Base-by-base conservation (phyloP, 2,797 vertebrate species). In the Myotis vivesi region DNA sequence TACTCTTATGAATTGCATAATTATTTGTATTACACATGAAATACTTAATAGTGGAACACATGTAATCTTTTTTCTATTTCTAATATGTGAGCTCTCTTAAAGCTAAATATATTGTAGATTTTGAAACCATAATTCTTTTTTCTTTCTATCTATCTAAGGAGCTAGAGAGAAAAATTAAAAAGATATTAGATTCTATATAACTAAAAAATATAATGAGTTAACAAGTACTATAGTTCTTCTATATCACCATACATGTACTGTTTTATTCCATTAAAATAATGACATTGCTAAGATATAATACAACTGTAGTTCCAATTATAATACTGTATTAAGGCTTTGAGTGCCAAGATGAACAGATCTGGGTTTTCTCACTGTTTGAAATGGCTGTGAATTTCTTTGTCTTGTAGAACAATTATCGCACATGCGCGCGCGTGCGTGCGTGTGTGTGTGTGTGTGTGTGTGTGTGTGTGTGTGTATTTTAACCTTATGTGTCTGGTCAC, bases 61-160 rank as follows among this genome's bases (percentile, higher is more conserved):
- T 81, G 4, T 30, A 91, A 68, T 76, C 36, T 38, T 82, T 94
- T 75, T 66, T 66, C 53, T 59, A 91, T 87, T 87, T 91, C 41
- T 64, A 64, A 41, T 64, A n/a, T 64, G 41, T 82, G 30, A 30
- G 30, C 41, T 82, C 41, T 82, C 59, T 82, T 82, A 82, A 64
- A 82, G 28, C 73, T 64, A 64, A 82, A 66, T 62, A 62, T 28
- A 81, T 64, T 46, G 8, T 33, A 66, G 6, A 59, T 82, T 84
- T 94, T 94, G 68, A 96, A 94, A 94, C 16, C 4, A n/a, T 80
- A 73, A 94, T 93, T 97, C 46, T 87, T 44, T 69, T 53, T 72
- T 38, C 53, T 76, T 96, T 62, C n/a, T 87, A 75, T 62, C n/a
- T 87, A 75, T 55, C 0, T 77, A 0, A 95, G 94, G 72, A 96